Conservation (phyloP, 1,140 invertebrate species). For the Tetranychus cinnabarinus region DNA sequence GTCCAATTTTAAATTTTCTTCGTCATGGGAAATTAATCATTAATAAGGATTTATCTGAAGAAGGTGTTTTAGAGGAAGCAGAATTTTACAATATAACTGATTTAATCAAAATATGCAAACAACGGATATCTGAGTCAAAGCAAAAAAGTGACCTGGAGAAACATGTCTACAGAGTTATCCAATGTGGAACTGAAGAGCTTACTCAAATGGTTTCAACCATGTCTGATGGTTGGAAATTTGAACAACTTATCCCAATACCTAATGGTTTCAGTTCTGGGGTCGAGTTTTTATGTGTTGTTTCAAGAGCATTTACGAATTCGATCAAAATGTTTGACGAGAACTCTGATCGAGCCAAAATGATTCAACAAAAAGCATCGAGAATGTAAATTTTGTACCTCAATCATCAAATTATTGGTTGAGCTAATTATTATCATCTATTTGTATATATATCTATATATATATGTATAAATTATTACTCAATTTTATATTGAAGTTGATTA, state of each 20-base stretch:
- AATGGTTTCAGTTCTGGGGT: slow-evolving; percentile 67
- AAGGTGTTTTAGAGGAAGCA: slow-evolving; percentile 38
- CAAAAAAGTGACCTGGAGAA: slow-evolving; percentile 25
- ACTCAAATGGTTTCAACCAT: slow-evolving; percentile 93
- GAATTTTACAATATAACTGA: slow-evolving; percentile 78
- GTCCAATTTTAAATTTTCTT: slow-evolving; percentile 87
- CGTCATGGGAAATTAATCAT: slow-evolving; percentile 93
- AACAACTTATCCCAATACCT: slow-evolving; percentile 87
- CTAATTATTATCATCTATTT: too few relatives aligned
- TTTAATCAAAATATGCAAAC: slow-evolving; percentile 25
- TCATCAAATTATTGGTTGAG: too few relatives aligned
- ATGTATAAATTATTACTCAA: too few relatives aligned
- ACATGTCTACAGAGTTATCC: slow-evolving; percentile 90
- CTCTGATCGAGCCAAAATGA: slow-evolving; percentile 50
- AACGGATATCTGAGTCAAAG: slow-evolving; percentile 3
- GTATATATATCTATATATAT: too few relatives aligned
- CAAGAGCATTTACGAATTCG: slow-evolving; percentile 49
- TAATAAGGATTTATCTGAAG: slow-evolving; percentile 85
- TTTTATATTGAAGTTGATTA: too few relatives aligned
- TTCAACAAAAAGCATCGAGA: slow-evolving; percentile 32
- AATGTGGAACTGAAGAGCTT: slow-evolving; percentile 95
- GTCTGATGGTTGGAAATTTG: slow-evolving; percentile 99
- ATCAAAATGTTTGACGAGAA: slow-evolving; percentile 17
- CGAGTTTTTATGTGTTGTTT: slow-evolving; percentile 94
- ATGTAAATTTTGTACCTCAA: too few relatives aligned